Conservation (phyloP, 2,113 vertebrate species). For the Kryptolebias marmoratus region DNA sequence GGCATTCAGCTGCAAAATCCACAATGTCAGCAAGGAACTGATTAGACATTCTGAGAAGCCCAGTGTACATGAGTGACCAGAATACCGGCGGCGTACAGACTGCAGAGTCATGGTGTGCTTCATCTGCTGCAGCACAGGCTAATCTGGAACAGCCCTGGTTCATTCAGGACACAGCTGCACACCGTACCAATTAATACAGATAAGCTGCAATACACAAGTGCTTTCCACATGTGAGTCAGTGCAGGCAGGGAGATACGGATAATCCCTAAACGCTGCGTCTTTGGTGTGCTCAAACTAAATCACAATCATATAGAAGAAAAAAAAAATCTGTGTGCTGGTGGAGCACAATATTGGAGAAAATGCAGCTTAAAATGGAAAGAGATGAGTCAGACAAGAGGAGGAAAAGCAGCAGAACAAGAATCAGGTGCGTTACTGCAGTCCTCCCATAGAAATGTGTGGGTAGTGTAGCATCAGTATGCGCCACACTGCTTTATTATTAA, state of each 20-base stretch:
- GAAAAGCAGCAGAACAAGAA: slow-evolving; percentile 34
- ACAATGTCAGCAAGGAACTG: slow-evolving; percentile 20
- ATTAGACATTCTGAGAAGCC: slow-evolving; percentile 14
- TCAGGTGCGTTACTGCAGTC: slow-evolving; percentile 31
- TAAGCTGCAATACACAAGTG: slow-evolving; percentile 36
- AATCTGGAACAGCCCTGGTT: slow-evolving; percentile 33
- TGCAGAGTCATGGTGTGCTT: slow-evolving; percentile 65
- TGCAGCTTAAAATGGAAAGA: slow-evolving; percentile 63
- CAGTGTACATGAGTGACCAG: slow-evolving; percentile 42
- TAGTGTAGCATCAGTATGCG: slow-evolving; percentile 30
- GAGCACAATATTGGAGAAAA: slow-evolving; percentile 45
- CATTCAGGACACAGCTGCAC: slow-evolving; percentile 44
- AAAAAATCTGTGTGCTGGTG: slow-evolving; percentile 9
- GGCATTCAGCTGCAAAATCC: slow-evolving; percentile 13
- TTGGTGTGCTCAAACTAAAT: slow-evolving; percentile 51
- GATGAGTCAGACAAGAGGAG: slow-evolving; percentile 67
- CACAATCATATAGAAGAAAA: slow-evolving; percentile 54
- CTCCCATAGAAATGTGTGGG: slow-evolving; percentile 23
- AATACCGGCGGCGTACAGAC: slow-evolving; percentile 41
- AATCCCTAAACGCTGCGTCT: slow-evolving; percentile 23
- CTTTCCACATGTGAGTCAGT: slow-evolving; percentile 41
- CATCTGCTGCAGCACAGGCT: slow-evolving; percentile 36
- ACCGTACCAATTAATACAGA: slow-evolving; percentile 21
- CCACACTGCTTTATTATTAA: neutral
- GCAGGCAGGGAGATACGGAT: slow-evolving; percentile 18